Evolutionary conservation across 2,113 vertebrate genomes (phyloP).

Genomic region (Amblyopsis rosae): DNA sequence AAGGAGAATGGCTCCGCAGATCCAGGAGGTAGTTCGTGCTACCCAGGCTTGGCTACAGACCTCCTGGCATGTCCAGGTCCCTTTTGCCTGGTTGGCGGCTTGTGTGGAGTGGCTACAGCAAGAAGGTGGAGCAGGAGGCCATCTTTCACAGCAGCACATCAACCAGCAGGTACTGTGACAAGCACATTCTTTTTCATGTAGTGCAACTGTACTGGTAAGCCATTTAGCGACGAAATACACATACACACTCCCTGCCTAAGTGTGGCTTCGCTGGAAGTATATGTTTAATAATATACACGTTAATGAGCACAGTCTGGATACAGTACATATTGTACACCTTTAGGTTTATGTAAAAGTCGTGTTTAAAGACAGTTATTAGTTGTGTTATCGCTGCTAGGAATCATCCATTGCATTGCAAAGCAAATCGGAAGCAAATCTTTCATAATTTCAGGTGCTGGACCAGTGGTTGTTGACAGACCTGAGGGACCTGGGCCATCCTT

Average conservation of each 20-base stretch:
- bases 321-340: neutral
- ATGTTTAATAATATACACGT: neutral
- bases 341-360: too few species aligned
- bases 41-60: constrained; percentile 88
- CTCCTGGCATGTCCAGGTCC: constrained; percentile 87
- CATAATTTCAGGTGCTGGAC: constrained; percentile 81
- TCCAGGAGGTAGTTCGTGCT: constrained; percentile 50
- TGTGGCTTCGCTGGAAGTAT: too few species aligned
- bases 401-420: neutral
- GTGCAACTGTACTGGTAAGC: too few species aligned
- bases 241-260: too few species aligned
- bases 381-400: too few species aligned
- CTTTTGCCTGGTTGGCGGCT: constrained; percentile 87
- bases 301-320: too few species aligned
- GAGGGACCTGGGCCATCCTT: constrained; percentile 83
- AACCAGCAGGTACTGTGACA: constrained; percentile 82
- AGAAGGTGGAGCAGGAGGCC: constrained; percentile 75
- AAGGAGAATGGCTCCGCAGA: constrained; percentile 48
- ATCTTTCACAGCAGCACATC: constrained; percentile 82
- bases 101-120: constrained; percentile 90
- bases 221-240: too few species aligned
- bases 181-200: neutral
- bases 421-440: neutral
- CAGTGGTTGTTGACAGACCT: constrained; percentile 96
- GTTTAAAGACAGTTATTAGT: too few species aligned